Evolutionary conservation across 2,113 vertebrate genomes (phyloP), one percentile per base, ranked within the genome.

Genomic region (Mirounga angustirostris): DNA sequence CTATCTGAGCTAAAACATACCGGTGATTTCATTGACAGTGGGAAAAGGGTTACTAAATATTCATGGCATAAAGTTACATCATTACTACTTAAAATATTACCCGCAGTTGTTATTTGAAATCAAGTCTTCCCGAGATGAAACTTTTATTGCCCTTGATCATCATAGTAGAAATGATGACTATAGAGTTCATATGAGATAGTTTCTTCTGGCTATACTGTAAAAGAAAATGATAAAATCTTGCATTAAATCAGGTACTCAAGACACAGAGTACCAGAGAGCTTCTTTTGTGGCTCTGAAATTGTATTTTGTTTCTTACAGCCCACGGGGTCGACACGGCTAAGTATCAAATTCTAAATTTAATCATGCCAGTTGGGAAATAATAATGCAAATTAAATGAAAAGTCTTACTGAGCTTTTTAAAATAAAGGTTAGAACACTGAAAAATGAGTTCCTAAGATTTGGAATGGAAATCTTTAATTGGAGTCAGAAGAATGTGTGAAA

Each of bases 321-420:
- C 67, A 91, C 13, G 33, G 74, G 69, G 94, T 43, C 59, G 33
- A 84, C 52, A 78, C 33, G 43, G 22, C 50, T 88, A 80, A 94
- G 69, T 86, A 95, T 87, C 74, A 95, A 92, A 83, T 40, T 96
- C 52, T 91, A 81, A 89, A 76, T 94, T 79, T 84, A 94, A 80
- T 95, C n/a, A 69, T 76, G 30, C 3, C 16, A 69, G 26, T n/a
- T n/a, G 30, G n/a, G 36, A 43, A 69, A 94, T 80, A 80, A 40
- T 76, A 84, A 92, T 58, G 30, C 3, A 74, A 94, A 46, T 10
- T 61, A 61, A 92, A 92, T 86, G 56, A 97, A 89, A 92, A 9
- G 3, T 26, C 9, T 96, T 73, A 33, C 24, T 11, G 58, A 94
- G 9, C 7, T 76, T 50, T 50, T 76, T 52, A 26, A 86, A 96